Conservation (phyloP, 1,140 invertebrate species). For the Samia ricini region DNA sequence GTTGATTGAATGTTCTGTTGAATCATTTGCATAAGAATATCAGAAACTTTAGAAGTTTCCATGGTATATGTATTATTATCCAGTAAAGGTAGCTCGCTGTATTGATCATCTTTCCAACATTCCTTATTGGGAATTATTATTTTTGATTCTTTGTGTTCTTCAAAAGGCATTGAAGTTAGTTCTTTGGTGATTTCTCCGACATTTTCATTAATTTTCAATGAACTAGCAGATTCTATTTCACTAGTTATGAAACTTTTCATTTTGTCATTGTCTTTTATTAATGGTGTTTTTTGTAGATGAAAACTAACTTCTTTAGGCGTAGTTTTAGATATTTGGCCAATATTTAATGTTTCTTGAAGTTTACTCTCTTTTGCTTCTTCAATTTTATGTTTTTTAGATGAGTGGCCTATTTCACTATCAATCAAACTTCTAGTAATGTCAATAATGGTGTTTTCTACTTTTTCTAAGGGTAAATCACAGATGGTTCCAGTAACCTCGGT, state of each 20-base stretch:
- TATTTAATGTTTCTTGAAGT: background rate
- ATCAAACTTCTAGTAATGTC: conserved; percentile 23
- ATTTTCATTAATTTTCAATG: no score
- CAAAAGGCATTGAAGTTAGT: no score
- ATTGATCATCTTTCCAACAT: background rate
- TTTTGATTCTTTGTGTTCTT: background rate
- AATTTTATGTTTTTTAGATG: background rate
- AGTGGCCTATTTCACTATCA: conserved; percentile 25
- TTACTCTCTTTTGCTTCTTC: no score
- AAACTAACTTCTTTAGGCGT: no score
- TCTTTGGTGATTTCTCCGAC: no score
- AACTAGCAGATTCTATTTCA: no score
- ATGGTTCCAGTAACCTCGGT: background rate
- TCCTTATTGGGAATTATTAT: background rate
- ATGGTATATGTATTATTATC: background rate
- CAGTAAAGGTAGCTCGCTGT: background rate
- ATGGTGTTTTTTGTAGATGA: no score
- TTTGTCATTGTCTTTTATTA: no score
- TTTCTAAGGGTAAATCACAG: background rate
- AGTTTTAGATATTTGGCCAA: no score
- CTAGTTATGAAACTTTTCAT: no score
- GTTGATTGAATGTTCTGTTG: conserved; percentile 17
- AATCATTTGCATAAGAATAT: conserved; percentile 13
- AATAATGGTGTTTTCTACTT: conserved; percentile 1
- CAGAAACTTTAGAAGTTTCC: conserved; percentile 3